phyloP scores from a whole-genome alignment of 2,797 vertebrate genomes.

The Hoplostethus atlanticus region DNA sequence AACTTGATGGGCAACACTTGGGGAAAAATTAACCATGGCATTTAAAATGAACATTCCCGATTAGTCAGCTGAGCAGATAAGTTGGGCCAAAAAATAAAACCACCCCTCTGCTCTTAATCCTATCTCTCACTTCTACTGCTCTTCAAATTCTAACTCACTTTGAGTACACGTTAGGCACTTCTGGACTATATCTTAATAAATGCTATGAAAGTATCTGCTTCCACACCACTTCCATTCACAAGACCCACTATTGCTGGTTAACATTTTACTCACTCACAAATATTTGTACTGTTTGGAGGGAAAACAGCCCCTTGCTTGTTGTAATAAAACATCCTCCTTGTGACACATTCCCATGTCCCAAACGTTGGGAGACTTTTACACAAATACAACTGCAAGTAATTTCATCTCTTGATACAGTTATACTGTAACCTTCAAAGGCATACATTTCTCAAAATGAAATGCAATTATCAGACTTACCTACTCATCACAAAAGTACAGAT shows the following conservation, averaged over 20 bases:
- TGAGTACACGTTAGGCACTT: background rate
- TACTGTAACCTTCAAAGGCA: constrained; percentile 48
- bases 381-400: constrained; percentile 42
- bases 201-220: background rate
- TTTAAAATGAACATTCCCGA: constrained; percentile 54
- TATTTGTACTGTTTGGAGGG: constrained; percentile 29
- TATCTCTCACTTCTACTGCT: constrained; percentile 8
- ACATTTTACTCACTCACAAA: background rate
- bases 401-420: constrained; percentile 21
- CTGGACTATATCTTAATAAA: background rate
- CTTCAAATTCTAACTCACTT: constrained; percentile 1
- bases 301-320: constrained; percentile 15
- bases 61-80: constrained; percentile 6
- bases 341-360: constrained; percentile 13
- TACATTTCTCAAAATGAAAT: constrained; percentile 38
- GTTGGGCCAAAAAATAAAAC: background rate
- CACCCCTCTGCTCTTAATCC: background rate
- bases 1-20: constrained; percentile 55
- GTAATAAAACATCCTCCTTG: constrained; percentile 31
- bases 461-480: constrained; percentile 56
- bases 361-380: constrained; percentile 36
- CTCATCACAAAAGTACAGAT: constrained; percentile 56
- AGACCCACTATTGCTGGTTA: constrained; percentile 1
- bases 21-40: constrained; percentile 57
- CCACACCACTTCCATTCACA: constrained; percentile 8